These are phyloP conservation scores for Drosophila bunnanda DNA, from an alignment of 2,888 invertebrate species.

Conservation along the genomic window DNA sequence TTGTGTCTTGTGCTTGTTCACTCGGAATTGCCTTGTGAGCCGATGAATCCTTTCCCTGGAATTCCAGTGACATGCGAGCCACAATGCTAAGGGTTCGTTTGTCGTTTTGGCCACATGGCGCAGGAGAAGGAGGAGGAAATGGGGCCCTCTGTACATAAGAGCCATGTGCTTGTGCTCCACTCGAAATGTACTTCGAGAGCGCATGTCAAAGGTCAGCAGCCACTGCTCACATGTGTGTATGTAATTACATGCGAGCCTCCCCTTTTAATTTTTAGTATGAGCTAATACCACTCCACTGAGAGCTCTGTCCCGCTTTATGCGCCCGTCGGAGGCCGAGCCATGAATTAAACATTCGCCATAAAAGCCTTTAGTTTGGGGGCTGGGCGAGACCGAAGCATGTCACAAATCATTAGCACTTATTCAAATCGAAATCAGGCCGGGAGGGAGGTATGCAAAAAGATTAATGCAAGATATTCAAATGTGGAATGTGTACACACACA, in stretches of 20 bases:
- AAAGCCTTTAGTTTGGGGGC: constrained; percentile 46
- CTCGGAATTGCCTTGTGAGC: constrained; percentile 28
- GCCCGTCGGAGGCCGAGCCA: constrained; percentile 41
- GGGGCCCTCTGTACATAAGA: not conserved
- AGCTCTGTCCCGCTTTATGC: constrained; percentile 75
- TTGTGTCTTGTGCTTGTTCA: constrained; percentile 30
- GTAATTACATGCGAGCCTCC: constrained; percentile 72
- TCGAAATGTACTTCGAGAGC: constrained; percentile 77
- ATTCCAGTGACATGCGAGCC: constrained; percentile 50
- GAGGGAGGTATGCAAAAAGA: constrained; percentile 52
- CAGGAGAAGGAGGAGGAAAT: not conserved
- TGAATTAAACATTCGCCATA: constrained; percentile 75
- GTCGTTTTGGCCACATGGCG: constrained; percentile 24
- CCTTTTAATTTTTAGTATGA: constrained; percentile 70
- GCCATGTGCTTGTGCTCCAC: constrained; percentile 63
- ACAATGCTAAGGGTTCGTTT: constrained; percentile 55
- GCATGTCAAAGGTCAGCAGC: constrained; percentile 79
- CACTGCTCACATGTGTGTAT: constrained; percentile 51
- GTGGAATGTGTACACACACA: constrained; percentile 45
- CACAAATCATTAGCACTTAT: constrained; percentile 79
- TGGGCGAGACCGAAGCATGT: constrained; percentile 53
- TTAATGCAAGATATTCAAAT: constrained; percentile 69
- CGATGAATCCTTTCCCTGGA: constrained; percentile 37
- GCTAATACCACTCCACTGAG: constrained; percentile 68
- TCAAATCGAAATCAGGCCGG: constrained; percentile 61